phyloP scores from a whole-genome alignment of 2,113 vertebrate species.

The Cololabis saira region DNA sequence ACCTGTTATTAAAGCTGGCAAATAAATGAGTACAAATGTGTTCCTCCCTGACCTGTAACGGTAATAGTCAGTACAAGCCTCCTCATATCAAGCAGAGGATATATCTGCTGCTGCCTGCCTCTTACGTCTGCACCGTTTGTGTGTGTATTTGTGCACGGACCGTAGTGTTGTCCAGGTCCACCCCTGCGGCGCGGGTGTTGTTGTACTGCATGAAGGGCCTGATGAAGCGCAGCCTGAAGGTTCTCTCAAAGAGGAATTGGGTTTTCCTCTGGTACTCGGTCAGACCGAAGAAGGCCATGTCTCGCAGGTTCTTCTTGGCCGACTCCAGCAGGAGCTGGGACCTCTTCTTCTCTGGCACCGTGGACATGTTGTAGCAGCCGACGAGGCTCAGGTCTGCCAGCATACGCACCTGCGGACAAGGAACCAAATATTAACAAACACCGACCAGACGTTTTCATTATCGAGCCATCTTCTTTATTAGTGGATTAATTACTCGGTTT shows the following conservation, averaged over 20 bases:
- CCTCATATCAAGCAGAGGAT: too few relatives aligned
- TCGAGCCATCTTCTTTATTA: too few relatives aligned
- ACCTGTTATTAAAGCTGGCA: neutral
- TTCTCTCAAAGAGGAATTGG: conserved; percentile 97
- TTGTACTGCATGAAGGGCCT: conserved; percentile 99
- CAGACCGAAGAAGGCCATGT: conserved; percentile 99
- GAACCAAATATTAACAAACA: too few relatives aligned
- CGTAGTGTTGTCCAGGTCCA: conserved; percentile 92
- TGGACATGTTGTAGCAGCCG: conserved; percentile 99
- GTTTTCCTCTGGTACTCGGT: conserved; percentile 99
- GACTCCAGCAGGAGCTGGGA: conserved; percentile 96
- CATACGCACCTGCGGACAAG: conserved; percentile 88
- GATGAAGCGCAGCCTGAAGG: conserved; percentile 97
- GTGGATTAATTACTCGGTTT: too few relatives aligned
- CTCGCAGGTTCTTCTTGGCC: conserved; percentile 96
- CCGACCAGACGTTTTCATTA: too few relatives aligned
- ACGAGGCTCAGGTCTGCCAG: conserved; percentile 96
- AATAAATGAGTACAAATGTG: neutral
- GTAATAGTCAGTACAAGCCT: neutral
- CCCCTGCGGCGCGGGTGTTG: conserved; percentile 94
- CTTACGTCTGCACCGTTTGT: too few relatives aligned
- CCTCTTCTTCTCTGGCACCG: conserved; percentile 93
- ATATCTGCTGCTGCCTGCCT: too few relatives aligned
- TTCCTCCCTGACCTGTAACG: neutral
- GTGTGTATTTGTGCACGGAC: conserved; percentile 52